Evolutionary conservation across 2,797 vertebrate genomes (phyloP).

Genomic region (Pitangus sulphuratus): DNA sequence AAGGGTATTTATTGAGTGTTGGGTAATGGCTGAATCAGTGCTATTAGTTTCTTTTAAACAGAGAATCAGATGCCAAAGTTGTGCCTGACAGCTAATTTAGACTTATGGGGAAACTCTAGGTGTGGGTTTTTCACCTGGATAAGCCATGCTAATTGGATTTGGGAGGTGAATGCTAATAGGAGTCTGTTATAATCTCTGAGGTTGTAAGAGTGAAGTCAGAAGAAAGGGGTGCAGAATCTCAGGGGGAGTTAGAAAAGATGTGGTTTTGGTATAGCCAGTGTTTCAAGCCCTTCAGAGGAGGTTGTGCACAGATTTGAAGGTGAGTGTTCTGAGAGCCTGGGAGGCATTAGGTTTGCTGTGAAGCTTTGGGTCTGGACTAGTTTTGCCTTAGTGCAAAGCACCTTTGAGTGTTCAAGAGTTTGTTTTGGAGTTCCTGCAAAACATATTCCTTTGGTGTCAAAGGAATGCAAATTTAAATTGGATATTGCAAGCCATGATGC

Average conservation of each 20-base stretch:
- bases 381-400: background rate
- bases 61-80: background rate
- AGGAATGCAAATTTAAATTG: background rate
- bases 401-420: background rate
- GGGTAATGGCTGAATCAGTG: background rate
- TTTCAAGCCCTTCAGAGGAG: background rate
- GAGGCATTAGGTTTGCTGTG: background rate
- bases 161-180: background rate
- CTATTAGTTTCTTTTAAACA: background rate
- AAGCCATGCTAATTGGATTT: background rate
- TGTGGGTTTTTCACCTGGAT: background rate
- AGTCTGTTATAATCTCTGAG: background rate
- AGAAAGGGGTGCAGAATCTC: background rate
- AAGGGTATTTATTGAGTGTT: background rate
- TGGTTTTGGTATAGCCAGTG: background rate
- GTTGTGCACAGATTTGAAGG: background rate
- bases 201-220: background rate
- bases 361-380: background rate
- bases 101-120: background rate
- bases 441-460: background rate
- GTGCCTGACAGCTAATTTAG: background rate
- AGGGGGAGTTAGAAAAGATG: background rate
- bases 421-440: background rate
- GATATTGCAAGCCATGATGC: background rate
- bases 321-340: fast-evolving